Conservation (phyloP, 2,888 invertebrate genomes). For the Gryllus longicercus region DNA sequence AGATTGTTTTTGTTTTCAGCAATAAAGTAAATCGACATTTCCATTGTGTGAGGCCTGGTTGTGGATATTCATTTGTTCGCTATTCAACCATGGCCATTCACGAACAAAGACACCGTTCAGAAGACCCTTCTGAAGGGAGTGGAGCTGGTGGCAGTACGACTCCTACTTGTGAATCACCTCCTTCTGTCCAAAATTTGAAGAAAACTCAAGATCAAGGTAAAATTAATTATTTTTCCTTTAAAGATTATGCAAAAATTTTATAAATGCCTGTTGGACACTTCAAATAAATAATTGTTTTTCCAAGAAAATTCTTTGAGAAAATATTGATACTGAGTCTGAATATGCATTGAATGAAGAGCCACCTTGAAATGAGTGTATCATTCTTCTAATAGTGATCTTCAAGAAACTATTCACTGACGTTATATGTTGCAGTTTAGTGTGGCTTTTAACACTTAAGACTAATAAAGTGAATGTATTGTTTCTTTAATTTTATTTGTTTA, state of each 20-base stretch:
- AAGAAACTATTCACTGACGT: too few relatives aligned
- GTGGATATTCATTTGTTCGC: conserved; percentile 69
- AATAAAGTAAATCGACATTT: conserved; percentile 71
- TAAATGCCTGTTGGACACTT: background rate
- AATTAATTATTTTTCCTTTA: background rate
- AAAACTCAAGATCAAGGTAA: conserved; percentile 26
- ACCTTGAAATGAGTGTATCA: too few relatives aligned
- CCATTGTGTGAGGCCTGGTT: conserved; percentile 68
- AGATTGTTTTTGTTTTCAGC: conserved; percentile 45
- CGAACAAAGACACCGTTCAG: conserved; percentile 59
- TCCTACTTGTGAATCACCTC: background rate
- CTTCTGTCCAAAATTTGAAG: conserved; percentile 22
- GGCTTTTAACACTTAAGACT: too few relatives aligned
- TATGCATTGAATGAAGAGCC: too few relatives aligned
- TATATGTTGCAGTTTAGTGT: too few relatives aligned
- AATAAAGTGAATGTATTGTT: too few relatives aligned
- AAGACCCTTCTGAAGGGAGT: background rate
- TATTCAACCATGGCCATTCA: conserved; percentile 72
- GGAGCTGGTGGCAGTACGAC: background rate
- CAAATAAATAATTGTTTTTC: too few relatives aligned
- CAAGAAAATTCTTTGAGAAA: too few relatives aligned
- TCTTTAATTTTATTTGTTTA: too few relatives aligned
- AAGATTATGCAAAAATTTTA: background rate
- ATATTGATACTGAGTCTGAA: too few relatives aligned
- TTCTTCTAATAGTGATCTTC: too few relatives aligned